phyloP scores from a whole-genome alignment of 2,797 vertebrate genomes.

The Benthosema pterotum region DNA sequence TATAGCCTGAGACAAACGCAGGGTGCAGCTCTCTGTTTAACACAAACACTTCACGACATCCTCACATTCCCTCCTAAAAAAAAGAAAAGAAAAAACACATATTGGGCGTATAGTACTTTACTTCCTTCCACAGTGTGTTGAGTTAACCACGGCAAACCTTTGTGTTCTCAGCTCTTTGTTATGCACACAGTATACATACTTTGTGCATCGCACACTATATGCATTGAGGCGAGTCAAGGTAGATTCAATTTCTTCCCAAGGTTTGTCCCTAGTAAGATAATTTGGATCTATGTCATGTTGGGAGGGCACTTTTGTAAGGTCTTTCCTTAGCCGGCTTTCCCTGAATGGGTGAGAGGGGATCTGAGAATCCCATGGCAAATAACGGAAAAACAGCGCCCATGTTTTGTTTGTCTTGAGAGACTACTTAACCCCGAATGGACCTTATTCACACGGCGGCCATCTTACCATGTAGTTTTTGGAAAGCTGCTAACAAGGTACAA shows the following conservation, averaged over 20 bases:
- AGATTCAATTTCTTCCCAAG: constrained; percentile 34
- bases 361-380: too few species aligned
- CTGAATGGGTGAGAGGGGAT: too few species aligned
- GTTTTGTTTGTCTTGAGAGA: too few species aligned
- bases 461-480: too few species aligned
- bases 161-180: constrained; percentile 28
- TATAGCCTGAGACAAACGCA: constrained; percentile 56
- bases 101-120: constrained; percentile 42
- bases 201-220: constrained; percentile 14
- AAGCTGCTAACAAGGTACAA: too few species aligned
- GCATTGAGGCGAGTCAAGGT: constrained; percentile 16
- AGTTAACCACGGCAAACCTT: constrained; percentile 36
- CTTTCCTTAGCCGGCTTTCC: background rate
- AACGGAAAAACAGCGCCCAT: too few species aligned
- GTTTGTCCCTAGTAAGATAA: too few species aligned
- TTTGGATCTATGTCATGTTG: constrained; percentile 10
- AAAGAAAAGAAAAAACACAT: constrained; percentile 51
- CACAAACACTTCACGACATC: constrained; percentile 42
- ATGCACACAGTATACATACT: background rate
- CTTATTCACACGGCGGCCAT: too few species aligned
- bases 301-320: constrained; percentile 22
- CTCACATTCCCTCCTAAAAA: constrained; percentile 47
- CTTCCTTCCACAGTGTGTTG: constrained; percentile 46
- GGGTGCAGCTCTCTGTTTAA: constrained; percentile 55
- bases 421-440: too few species aligned